These are phyloP conservation scores for Hyposoter didymator DNA, from an alignment of 2,888 invertebrate species.

Conservation along the genomic window DNA sequence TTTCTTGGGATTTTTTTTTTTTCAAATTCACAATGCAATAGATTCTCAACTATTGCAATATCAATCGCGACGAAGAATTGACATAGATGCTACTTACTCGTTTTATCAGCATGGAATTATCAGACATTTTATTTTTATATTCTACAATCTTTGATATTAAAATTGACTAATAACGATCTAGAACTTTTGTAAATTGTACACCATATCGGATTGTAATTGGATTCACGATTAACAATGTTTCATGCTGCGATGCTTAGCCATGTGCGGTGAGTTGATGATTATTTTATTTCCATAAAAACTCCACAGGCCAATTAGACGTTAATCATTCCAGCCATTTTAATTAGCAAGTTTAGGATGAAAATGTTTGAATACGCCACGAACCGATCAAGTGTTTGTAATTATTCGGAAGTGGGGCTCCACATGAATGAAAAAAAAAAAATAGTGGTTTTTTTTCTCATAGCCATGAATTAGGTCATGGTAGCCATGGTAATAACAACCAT, in stretches of 20 bases:
- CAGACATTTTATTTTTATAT: conserved; percentile 55
- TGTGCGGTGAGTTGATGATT: conserved; percentile 85
- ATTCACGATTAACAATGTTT: conserved; percentile 84
- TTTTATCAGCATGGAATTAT: conserved; percentile 75
- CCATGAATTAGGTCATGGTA: too few species aligned
- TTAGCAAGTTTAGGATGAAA: neutral
- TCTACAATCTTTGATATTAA: conserved; percentile 36
- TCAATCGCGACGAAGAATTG: conserved; percentile 54
- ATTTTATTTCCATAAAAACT: conserved; percentile 11
- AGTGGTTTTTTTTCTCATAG: too few species aligned
- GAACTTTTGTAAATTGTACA: conserved; percentile 57
- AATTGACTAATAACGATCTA: conserved; percentile 51
- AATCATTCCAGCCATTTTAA: neutral
- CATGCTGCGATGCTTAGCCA: conserved; percentile 86
- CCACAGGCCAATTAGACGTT: neutral
- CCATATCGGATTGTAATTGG: conserved; percentile 76
- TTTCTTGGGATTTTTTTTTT: conserved; percentile 6
- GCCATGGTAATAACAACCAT: too few species aligned
- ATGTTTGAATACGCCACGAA: neutral
- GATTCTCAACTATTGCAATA: conserved; percentile 33
- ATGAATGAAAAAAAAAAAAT: too few species aligned
- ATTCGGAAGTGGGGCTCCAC: too few species aligned
- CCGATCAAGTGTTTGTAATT: too few species aligned
- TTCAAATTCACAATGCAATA: conserved; percentile 21
- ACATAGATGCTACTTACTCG: conserved; percentile 38